Conservation (phyloP, 2,888 invertebrate species). For the Oligia fasciuncula region DNA sequence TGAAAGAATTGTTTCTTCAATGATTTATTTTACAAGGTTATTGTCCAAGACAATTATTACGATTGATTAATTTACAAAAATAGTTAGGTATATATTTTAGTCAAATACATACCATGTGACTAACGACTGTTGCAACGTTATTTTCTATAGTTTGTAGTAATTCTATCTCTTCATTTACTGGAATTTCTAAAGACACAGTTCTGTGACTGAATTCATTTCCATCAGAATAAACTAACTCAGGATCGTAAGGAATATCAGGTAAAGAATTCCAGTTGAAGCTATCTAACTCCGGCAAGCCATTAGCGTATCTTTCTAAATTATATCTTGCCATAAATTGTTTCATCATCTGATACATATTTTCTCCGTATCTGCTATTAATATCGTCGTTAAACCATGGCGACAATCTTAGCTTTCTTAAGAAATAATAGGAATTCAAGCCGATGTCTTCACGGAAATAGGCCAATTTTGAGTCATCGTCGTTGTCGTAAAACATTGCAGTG, state of each 20-base stretch:
- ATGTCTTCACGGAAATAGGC: slow-evolving; percentile 93
- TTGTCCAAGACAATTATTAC: neutral
- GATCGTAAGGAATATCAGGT: slow-evolving; percentile 89
- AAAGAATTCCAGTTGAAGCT: slow-evolving; percentile 88
- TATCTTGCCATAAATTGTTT: slow-evolving; percentile 93
- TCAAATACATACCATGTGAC: slow-evolving; percentile 78
- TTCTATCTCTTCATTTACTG: slow-evolving; percentile 76
- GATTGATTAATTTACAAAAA: neutral
- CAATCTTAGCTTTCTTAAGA: slow-evolving; percentile 88
- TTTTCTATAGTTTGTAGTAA: slow-evolving; percentile 81
- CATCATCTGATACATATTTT: slow-evolving; percentile 91
- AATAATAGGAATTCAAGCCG: slow-evolving; percentile 92
- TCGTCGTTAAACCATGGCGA: slow-evolving; percentile 90
- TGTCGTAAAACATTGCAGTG: slow-evolving; percentile 80
- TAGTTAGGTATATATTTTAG: neutral
- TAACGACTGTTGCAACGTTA: slow-evolving; percentile 75
- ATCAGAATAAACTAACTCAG: slow-evolving; percentile 91
- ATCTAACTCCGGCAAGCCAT: slow-evolving; percentile 90
- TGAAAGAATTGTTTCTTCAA: slow-evolving; percentile 74
- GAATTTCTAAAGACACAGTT: slow-evolving; percentile 81
- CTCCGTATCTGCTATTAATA: slow-evolving; percentile 89
- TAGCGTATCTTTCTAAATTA: slow-evolving; percentile 92
- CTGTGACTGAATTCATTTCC: slow-evolving; percentile 91
- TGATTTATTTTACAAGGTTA: slow-evolving; percentile 23
- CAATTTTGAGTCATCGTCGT: slow-evolving; percentile 89